Percentiles rank a stretch among this genome's conserved stretches.
These are phyloP conservation scores for Cephus pulcher DNA, from an alignment of 2,888 invertebrate genomes.

Conservation along the genomic window DNA sequence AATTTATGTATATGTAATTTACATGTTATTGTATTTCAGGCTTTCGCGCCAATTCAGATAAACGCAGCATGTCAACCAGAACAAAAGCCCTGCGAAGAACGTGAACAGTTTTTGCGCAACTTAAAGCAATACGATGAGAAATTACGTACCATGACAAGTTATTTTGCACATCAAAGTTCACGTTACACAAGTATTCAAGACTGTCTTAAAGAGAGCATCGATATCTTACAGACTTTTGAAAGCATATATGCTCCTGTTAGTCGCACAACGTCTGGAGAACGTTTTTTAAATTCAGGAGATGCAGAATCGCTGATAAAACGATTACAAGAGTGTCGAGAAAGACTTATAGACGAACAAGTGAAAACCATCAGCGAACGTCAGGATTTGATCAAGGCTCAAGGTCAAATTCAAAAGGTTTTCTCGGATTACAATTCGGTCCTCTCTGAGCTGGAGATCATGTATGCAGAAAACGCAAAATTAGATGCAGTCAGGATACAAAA, in stretches of 20 bases:
- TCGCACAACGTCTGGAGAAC: background rate
- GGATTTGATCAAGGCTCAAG: slow-evolving; percentile 43
- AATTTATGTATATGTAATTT: background rate
- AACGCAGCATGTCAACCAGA: background rate
- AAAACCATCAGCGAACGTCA: slow-evolving; percentile 43
- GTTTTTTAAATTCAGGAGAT: background rate
- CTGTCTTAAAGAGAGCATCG: slow-evolving; percentile 39
- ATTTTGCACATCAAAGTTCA: slow-evolving; percentile 41
- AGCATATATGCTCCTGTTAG: background rate
- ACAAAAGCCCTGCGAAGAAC: slow-evolving; percentile 13
- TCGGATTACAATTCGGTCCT: slow-evolving; percentile 47
- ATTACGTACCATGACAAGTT: slow-evolving; percentile 36
- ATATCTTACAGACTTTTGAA: slow-evolving; percentile 36
- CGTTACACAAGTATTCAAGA: slow-evolving; percentile 43
- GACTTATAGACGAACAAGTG: slow-evolving; percentile 40
- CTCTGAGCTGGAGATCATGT: slow-evolving; percentile 44
- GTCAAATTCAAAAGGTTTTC: slow-evolving; percentile 49
- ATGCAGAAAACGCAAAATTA: slow-evolving; percentile 44
- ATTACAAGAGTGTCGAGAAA: slow-evolving; percentile 31
- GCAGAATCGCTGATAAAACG: slow-evolving; percentile 18
- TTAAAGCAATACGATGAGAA: slow-evolving; percentile 44
- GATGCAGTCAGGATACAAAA: slow-evolving; percentile 8
- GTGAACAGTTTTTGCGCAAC: slow-evolving; percentile 34
- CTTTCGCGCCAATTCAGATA: slow-evolving; percentile 14
- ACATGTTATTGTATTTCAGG: background rate